These are phyloP conservation scores for Andrena trimmerana DNA, from an alignment of 2,888 invertebrate genomes.

Conservation along the genomic window DNA sequence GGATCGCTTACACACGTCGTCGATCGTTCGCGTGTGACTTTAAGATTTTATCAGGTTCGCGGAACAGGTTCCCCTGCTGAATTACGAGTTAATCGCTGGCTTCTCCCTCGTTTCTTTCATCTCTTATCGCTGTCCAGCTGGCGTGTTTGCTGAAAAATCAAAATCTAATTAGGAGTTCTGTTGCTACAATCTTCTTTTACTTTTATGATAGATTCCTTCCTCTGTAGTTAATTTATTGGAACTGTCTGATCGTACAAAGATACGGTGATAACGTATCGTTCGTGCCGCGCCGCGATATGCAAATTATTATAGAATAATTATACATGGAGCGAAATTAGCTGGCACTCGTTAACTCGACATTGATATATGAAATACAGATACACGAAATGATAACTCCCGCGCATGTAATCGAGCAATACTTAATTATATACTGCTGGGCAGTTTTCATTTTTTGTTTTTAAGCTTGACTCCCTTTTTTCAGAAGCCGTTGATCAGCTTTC, in stretches of 20 bases:
- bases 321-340: background rate
- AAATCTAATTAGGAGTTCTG: slow-evolving; percentile 27
- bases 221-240: background rate
- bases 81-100: background rate
- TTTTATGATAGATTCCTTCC: slow-evolving; percentile 2
- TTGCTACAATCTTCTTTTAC: background rate
- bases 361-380: slow-evolving; percentile 22
- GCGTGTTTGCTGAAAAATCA: background rate
- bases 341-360: background rate
- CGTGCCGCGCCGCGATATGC: slow-evolving; percentile 22
- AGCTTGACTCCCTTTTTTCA: background rate
- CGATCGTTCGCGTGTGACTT: slow-evolving; percentile 20
- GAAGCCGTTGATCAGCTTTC: background rate
- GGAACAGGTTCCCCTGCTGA: slow-evolving; percentile 26
- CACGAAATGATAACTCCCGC: background rate
- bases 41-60: background rate
- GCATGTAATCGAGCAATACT: background rate
- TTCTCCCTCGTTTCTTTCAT: background rate
- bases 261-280: slow-evolving; percentile 15
- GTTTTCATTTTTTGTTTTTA: background rate
- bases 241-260: background rate
- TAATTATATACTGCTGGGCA: background rate
- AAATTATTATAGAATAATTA: slow-evolving; percentile 23
- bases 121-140: background rate
- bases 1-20: slow-evolving; percentile 40